Conservation (phyloP, 2,113 vertebrate genomes). For the Leptosomus discolor region DNA sequence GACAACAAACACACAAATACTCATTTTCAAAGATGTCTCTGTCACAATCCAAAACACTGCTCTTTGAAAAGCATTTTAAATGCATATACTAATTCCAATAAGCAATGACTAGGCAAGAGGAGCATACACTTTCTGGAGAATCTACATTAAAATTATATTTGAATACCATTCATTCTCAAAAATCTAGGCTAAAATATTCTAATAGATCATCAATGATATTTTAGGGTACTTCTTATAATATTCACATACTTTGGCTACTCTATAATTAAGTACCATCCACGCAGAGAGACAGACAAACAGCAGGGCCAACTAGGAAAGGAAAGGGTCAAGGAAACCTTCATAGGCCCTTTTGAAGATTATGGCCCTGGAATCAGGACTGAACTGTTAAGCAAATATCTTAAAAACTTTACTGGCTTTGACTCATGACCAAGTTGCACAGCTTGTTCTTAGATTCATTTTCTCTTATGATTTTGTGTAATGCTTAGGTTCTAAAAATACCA, state of each 20-base stretch:
- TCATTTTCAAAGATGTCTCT: background rate
- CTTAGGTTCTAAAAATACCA: background rate
- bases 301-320: background rate
- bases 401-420: background rate
- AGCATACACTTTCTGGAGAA: background rate
- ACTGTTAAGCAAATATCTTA: background rate
- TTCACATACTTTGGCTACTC: background rate
- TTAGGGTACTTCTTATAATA: background rate
- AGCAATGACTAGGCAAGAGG: background rate
- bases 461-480: background rate
- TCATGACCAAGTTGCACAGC: background rate
- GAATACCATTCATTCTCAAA: background rate
- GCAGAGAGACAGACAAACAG: background rate
- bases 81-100: background rate
- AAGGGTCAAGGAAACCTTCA: background rate
- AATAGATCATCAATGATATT: background rate
- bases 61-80: background rate
- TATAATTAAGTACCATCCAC: background rate
- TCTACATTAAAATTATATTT: background rate
- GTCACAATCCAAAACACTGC: background rate
- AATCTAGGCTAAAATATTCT: background rate
- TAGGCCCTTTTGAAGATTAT: background rate
- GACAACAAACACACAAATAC: background rate
- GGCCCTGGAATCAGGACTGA: background rate
- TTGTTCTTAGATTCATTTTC: background rate